Evolutionary conservation across 2,888 invertebrate genomes (phyloP), one percentile per base, ranked within the genome.

Genomic region (Habroteleia sp.): DNA sequence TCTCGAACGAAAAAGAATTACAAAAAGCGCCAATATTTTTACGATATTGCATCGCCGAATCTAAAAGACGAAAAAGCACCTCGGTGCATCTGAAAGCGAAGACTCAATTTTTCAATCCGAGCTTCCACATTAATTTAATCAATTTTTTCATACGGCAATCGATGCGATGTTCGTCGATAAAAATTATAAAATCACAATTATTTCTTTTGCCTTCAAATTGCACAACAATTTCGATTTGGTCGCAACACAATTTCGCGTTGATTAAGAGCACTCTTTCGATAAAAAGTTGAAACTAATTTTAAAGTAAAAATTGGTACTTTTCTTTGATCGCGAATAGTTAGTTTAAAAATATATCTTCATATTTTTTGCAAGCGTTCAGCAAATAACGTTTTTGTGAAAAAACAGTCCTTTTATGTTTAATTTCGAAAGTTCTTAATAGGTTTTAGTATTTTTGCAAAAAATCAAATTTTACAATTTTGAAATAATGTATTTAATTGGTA

Each of bases 131-230:
- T 31, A 46, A 46, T 46, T 46, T 31, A 31, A 46, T 17, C 14
- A 29, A 46, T 10, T 29, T 46, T 46, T 39, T 17, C 7, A 2
- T 20, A 7, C 4, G 14, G 16, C 16, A 14, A 25, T 44, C 13
- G 27, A 27, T 27, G 8, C n/a, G 7, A 7, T n/a, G 27, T 1
- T 7, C 27, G 6, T 8, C 13, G 31, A 31, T 31, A 31, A 46
- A 46, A 31, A 46, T 31, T 31, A 16, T 29, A 29, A 46, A 46
- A 4, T 16, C 16, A 8, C 4, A 44, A 44, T 16, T 16, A 44
- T 29, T 29, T 44, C 14, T 16, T 29, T 29, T 14, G 16, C 29
- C 29, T 5, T 29, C 29, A 39, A 44, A 29, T 44, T 3, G n/a
- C 16, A 29, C 44, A n/a, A n/a, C n/a, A 8, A 29, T 29, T 16